Base-by-base conservation (phyloP, 2,113 vertebrate genomes). In the Oryzias celebensis region DNA sequence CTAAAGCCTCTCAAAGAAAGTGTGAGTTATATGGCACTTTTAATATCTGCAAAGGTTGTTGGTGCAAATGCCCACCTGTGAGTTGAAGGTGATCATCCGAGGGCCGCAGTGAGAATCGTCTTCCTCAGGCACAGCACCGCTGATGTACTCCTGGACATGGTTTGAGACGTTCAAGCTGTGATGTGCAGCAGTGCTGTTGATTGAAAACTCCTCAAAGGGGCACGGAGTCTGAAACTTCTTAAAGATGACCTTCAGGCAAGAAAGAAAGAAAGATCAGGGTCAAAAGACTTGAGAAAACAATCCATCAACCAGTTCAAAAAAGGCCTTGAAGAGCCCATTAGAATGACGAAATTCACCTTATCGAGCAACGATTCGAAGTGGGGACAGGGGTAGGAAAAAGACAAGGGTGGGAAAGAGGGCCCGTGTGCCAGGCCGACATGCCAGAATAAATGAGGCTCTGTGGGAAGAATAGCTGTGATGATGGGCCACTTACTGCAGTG, bases 201-300 rank as follows among this genome's bases (percentile, higher is more conserved):
- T 22, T 0, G 84, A 78, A 57, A 51, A 90, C 66, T 91, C 90
- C 0, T 82, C 86, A 36, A 99, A 93, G 0, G 96, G 96, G 75
- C 97, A 99, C 3, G 92, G 88, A 58, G 98, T 93, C 67, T 96
- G 94, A 62, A 98, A 98, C 88, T 93, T 98, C 85, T 99, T 99
- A 77, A 94, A 99, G 83, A 94, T 98, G 41, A 99, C 97, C 97
- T 99, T 2, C 10, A 36, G 10, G 10, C 26, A 28, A 4, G 7
- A 6, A 28, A 5, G 7, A 28, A 28, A 28, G 26, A 28, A 6
- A 28, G 26, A 28, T 28, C 5, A 28, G 26, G 26, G 26, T 28
- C 26, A 10, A 36, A 36, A 36, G 36, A 36, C 36, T 0, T 3
- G 10, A 12, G 36, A 36, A 36, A 36, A 36, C 36, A 10, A 10